phyloP scores from a whole-genome alignment of 2,888 invertebrate genomes.

The Acheta domesticus region DNA sequence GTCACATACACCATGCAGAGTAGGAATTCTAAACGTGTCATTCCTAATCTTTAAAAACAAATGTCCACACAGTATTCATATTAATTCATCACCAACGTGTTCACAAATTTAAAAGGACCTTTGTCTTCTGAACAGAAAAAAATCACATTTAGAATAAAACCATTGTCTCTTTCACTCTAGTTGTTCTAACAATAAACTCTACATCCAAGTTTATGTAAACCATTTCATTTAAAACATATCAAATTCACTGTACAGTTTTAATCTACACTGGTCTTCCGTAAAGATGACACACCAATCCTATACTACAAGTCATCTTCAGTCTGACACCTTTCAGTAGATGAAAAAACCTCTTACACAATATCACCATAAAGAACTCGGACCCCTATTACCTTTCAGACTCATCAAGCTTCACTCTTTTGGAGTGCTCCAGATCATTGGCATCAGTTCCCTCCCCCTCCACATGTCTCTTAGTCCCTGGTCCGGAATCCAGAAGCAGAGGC shows the following conservation, averaged over 20 bases:
- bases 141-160: not conserved
- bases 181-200: slow-evolving; percentile 18
- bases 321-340: not conserved
- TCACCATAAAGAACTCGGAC: not conserved
- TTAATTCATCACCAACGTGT: not conserved
- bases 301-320: not conserved
- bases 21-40: not conserved
- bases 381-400: slow-evolving; percentile 28
- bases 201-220: not conserved
- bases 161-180: not conserved
- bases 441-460: not conserved
- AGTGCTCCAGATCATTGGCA: slow-evolving; percentile 6
- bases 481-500: slow-evolving; percentile 25
- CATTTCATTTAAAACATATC: not conserved
- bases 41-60: not conserved
- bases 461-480: not conserved
- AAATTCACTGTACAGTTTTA: slow-evolving; percentile 18
- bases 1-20: not conserved
- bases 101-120: not conserved
- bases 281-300: not conserved
- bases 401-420: slow-evolving; percentile 18
- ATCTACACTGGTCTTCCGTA: not conserved
- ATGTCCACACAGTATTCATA: not conserved
- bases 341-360: slow-evolving; percentile 12
- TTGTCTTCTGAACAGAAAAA: not conserved